Conservation (phyloP, 1,140 invertebrate species). For the Prorops nasuta region DNA sequence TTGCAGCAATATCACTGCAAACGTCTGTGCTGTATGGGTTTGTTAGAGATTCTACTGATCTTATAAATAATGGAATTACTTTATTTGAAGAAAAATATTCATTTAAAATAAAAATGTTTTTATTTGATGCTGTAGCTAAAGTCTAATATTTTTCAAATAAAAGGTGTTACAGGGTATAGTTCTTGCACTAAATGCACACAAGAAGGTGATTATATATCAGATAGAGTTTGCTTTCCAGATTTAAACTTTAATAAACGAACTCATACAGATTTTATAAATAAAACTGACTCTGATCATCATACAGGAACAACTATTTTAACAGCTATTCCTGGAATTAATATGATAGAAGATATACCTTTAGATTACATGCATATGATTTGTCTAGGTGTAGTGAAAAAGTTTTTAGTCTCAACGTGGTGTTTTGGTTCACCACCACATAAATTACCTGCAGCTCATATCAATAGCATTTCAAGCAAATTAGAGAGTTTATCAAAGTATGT, state of each 20-base stretch:
- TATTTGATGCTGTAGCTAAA: too few relatives aligned
- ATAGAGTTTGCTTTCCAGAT: conserved; percentile 24
- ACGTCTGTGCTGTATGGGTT: too few relatives aligned
- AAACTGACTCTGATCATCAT: conserved; percentile 8
- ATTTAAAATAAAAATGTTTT: too few relatives aligned
- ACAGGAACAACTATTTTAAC: conserved; percentile 9
- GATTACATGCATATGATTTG: conserved; percentile 20
- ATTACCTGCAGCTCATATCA: background rate
- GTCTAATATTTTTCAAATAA: conserved; percentile 37
- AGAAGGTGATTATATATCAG: conserved; percentile 20
- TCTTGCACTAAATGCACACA: conserved; percentile 42
- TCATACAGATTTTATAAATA: background rate
- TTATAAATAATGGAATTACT: too few relatives aligned
- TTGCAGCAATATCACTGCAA: too few relatives aligned
- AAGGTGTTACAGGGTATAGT: conserved; percentile 39
- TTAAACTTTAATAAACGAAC: background rate
- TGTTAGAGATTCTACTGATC: too few relatives aligned
- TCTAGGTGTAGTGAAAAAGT: background rate
- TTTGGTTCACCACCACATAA: conserved; percentile 2
- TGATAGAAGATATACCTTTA: conserved; percentile 12
- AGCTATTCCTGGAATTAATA: conserved; percentile 13
- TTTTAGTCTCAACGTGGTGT: conserved; percentile 1
- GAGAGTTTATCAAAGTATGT: background rate
- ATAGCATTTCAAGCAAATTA: conserved; percentile 3
- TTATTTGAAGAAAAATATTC: too few relatives aligned